Percentiles rank a stretch among this genome's conserved stretches.
Conservation (phyloP, 2,797 vertebrate species). For the Phoeniculus purpureus region DNA sequence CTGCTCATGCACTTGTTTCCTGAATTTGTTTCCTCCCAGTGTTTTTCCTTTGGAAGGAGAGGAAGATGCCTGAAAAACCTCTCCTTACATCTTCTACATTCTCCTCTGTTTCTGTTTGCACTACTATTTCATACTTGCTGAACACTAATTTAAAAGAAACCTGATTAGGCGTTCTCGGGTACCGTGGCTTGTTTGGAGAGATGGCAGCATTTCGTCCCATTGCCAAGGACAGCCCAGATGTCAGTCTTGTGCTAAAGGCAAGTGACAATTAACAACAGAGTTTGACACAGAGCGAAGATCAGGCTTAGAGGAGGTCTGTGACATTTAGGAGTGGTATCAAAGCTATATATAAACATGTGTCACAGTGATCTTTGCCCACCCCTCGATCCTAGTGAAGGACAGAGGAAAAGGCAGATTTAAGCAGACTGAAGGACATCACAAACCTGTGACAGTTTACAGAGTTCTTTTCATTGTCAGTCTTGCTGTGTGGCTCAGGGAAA, state of each 20-base stretch:
- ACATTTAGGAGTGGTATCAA: not conserved
- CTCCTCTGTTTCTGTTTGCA: not conserved
- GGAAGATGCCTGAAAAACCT: too few species aligned
- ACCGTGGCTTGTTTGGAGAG: not conserved
- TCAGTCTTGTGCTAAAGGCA: not conserved
- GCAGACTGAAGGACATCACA: not conserved
- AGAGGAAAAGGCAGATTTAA: not conserved
- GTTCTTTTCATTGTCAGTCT: not conserved
- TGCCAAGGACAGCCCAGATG: not conserved
- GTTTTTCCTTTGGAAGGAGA: not conserved
- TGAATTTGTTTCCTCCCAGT: not conserved
- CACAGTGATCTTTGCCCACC: not conserved
- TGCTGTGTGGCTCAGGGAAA: not conserved
- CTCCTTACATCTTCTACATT: not conserved
- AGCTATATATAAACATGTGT: not conserved
- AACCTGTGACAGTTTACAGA: not conserved
- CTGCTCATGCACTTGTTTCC: not conserved
- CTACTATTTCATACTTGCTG: not conserved
- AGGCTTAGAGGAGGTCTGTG: not conserved
- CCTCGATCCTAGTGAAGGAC: not conserved
- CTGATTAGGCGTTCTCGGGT: not conserved
- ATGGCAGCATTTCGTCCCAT: not conserved
- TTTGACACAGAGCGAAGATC: not conserved
- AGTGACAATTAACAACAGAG: not conserved
- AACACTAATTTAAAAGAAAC: not conserved